These are phyloP conservation scores for Andrena dorsata DNA, from an alignment of 2,888 invertebrate genomes.

Conservation along the genomic window DNA sequence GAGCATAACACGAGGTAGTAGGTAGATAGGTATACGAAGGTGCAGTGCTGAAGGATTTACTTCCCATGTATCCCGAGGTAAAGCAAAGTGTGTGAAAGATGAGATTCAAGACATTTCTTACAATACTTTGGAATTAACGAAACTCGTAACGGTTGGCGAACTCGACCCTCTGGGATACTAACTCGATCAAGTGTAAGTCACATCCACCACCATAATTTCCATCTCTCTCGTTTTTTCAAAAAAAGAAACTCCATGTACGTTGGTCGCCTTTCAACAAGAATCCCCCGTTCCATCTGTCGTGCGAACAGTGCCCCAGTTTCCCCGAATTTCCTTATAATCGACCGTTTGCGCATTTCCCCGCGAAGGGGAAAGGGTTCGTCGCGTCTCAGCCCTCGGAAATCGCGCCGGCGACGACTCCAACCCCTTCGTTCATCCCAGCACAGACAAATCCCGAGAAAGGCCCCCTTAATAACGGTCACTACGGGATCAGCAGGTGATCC, in stretches of 20 bases:
- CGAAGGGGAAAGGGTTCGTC: conserved; percentile 45
- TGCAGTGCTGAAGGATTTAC: too few relatives aligned
- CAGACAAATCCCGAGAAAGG: conserved; percentile 19
- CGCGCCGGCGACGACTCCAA: conserved; percentile 17
- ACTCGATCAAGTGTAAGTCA: too few relatives aligned
- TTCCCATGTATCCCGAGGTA: too few relatives aligned
- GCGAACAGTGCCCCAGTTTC: conserved; percentile 10
- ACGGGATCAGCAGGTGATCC: conserved; percentile 55
- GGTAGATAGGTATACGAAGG: too few relatives aligned
- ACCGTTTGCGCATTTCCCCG: conserved; percentile 22
- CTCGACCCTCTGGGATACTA: too few relatives aligned
- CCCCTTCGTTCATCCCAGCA: conserved; percentile 14
- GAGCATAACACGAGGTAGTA: too few relatives aligned
- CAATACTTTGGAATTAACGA: too few relatives aligned
- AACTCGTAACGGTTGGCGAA: too few relatives aligned
- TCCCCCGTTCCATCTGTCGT: conserved; percentile 42
- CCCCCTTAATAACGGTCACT: conserved; percentile 59
- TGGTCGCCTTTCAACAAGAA: conserved; percentile 31
- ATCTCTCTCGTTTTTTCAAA: background rate
- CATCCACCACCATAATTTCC: too few relatives aligned
- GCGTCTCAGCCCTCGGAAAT: conserved; percentile 2
- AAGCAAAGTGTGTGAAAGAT: too few relatives aligned
- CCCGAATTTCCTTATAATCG: conserved; percentile 31
- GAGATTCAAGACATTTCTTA: too few relatives aligned
- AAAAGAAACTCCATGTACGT: conserved; percentile 35